A percentile compares a stretch with the other conserved stretches of the same genome.
Conservation (phyloP, 2,888 invertebrate species). For the Amblyjoppa proteus region DNA sequence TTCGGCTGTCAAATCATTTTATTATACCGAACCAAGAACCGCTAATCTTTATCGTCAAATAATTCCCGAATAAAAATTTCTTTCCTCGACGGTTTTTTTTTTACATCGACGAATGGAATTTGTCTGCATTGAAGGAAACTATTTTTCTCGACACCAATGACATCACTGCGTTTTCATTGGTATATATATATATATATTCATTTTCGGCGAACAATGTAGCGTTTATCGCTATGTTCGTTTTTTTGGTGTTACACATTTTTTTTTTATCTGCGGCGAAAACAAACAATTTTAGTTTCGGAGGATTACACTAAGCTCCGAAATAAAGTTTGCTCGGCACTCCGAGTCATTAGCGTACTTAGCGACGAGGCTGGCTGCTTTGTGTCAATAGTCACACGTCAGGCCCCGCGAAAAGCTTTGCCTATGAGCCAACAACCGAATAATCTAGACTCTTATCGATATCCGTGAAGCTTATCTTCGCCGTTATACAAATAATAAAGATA, state of each 20-base stretch:
- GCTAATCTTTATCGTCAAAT: too few relatives aligned
- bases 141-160: too few relatives aligned
- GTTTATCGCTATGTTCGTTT: too few relatives aligned
- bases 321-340: neutral
- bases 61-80: too few relatives aligned
- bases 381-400: neutral
- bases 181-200: too few relatives aligned
- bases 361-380: too few relatives aligned
- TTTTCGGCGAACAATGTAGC: too few relatives aligned
- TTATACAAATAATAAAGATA: slow-evolving; percentile 64
- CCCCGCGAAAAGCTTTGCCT: neutral
- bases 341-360: neutral
- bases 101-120: too few relatives aligned
- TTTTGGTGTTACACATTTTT: neutral
- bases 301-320: neutral
- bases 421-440: neutral
- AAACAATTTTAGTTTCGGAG: neutral
- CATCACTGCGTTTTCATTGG: too few relatives aligned
- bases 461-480: slow-evolving; percentile 50
- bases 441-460: slow-evolving; percentile 65
- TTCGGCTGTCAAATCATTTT: neutral
- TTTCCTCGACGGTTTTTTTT: too few relatives aligned
- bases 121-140: too few relatives aligned
- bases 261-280: neutral
- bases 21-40: neutral